Percentiles rank a stretch among this genome's conserved stretches.
These are phyloP conservation scores for Sorex araneus DNA, from an alignment of 2,113 vertebrate genomes.

Conservation along the genomic window DNA sequence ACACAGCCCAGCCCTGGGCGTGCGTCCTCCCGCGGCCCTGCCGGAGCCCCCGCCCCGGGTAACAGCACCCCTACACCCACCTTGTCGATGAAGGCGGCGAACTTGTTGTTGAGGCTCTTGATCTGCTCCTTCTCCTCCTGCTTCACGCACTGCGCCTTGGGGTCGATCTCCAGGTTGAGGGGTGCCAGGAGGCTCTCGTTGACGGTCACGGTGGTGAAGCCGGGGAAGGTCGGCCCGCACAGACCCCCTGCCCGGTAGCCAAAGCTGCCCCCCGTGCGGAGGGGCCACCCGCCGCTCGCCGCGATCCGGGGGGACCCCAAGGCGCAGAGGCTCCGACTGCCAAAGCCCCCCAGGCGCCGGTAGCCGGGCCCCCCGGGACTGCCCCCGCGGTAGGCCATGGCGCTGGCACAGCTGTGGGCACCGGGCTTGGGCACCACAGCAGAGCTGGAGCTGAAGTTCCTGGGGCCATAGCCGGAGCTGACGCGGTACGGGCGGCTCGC, in stretches of 20 bases:
- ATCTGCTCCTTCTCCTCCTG: constrained; percentile 91
- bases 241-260: constrained; percentile 47
- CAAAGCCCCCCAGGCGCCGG: neutral
- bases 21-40: neutral
- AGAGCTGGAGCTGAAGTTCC: constrained; percentile 74
- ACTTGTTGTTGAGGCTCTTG: constrained; percentile 92
- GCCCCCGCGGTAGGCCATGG: neutral
- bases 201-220: constrained; percentile 59
- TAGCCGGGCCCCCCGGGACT: neutral
- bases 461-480: fast-evolving
- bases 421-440: constrained; percentile 33
- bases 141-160: constrained; percentile 80
- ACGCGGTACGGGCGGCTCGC: constrained; percentile 15
- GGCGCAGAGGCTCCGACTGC: constrained; percentile 63
- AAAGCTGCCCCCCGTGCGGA: neutral
- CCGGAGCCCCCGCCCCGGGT: neutral
- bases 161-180: constrained; percentile 81
- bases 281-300: neutral
- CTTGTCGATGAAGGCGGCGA: constrained; percentile 90
- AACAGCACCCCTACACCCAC: constrained; percentile 79
- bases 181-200: constrained; percentile 60
- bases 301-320: neutral
- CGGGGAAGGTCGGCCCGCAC: constrained; percentile 8
- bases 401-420: neutral
- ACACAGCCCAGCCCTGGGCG: fast-evolving